Conservation (phyloP, 2,797 vertebrate genomes). For the Anas bernieri region DNA sequence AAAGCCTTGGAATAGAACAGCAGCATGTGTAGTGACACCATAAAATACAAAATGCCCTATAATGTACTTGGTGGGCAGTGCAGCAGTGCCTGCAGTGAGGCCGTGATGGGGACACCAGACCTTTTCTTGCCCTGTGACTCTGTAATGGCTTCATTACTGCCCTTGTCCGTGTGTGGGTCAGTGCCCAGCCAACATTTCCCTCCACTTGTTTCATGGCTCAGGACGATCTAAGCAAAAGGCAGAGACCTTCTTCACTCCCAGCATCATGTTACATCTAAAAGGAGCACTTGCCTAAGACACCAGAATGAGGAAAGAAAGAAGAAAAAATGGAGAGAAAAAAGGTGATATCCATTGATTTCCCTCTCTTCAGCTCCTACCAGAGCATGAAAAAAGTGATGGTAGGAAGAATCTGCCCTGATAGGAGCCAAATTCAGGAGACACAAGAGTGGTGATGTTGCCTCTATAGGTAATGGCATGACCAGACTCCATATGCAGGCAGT, state of each 20-base stretch:
- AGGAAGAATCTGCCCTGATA: neutral
- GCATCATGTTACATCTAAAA: neutral
- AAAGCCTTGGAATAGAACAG: neutral
- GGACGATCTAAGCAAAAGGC: neutral
- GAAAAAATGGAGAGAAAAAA: neutral
- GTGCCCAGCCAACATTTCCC: neutral
- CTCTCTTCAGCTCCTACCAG: neutral
- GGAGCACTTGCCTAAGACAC: neutral
- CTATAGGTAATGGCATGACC: neutral
- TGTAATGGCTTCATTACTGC: neutral
- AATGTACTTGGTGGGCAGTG: neutral
- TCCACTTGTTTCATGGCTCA: neutral
- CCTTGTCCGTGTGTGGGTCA: neutral
- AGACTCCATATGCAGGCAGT: neutral
- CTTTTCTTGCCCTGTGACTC: neutral
- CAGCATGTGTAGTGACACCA: neutral
- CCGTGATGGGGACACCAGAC: neutral
- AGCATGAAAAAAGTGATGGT: neutral
- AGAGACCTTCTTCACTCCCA: neutral
- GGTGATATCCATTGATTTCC: neutral
- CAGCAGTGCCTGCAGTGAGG: neutral
- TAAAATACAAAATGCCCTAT: neutral
- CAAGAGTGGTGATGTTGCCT: neutral
- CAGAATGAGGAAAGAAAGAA: neutral
- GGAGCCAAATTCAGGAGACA: neutral